phyloP scores from a whole-genome alignment of 2,113 vertebrate species.

The Suricata suricatta region DNA sequence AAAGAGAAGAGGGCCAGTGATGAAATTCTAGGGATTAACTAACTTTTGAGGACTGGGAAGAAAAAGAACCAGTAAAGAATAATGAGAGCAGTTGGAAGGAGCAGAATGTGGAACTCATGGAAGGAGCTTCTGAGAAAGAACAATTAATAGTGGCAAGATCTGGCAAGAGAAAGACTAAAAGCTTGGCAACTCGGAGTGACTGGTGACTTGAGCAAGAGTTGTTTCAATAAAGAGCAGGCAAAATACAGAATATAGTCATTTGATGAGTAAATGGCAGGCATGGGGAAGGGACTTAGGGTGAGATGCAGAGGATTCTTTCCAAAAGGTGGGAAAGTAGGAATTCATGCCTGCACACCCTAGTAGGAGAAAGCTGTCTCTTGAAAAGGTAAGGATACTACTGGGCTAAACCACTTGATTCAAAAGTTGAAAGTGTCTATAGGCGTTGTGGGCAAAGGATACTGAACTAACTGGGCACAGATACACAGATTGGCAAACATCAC shows the following conservation, averaged over 20 bases:
- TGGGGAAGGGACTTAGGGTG: background rate
- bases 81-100: background rate
- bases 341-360: background rate
- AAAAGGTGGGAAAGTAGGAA: background rate
- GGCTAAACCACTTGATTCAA: background rate
- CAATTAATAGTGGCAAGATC: background rate
- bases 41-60: background rate
- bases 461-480: background rate
- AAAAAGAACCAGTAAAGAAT: background rate
- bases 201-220: background rate
- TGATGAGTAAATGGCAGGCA: background rate
- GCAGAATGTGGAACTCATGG: background rate
- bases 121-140: background rate
- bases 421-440: background rate
- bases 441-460: background rate
- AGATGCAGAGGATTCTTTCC: background rate
- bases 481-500: background rate
- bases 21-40: background rate
- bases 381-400: background rate
- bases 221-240: background rate
- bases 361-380: background rate
- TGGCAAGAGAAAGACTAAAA: background rate
- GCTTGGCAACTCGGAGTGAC: background rate
- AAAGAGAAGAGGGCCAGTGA: background rate
- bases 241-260: background rate